A percentile compares a stretch with the other conserved stretches of the same genome.
These are phyloP conservation scores for Hydractinia symbiolongicarpus DNA, from an alignment of 30 jellyfish, hydroid and myxozoan genomes.

Conservation along the genomic window DNA sequence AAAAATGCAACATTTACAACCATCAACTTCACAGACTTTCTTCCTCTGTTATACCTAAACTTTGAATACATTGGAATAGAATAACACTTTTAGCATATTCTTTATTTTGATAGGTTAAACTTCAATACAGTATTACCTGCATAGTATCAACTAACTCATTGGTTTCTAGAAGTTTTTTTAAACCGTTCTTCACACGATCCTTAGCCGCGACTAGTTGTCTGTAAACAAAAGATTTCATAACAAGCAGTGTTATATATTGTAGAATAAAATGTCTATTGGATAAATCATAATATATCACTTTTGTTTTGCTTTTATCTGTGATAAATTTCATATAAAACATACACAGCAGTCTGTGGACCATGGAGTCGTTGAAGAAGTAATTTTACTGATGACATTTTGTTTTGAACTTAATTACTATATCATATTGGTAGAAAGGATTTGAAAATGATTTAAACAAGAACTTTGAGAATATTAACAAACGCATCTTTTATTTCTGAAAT, in stretches of 20 bases:
- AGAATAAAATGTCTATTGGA: background rate
- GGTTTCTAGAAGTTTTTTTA: conserved; percentile 66
- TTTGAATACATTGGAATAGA: too few relatives aligned
- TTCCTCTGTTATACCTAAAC: too few relatives aligned
- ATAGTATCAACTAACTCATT: conserved; percentile 71
- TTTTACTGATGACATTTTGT: too few relatives aligned
- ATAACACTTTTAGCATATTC: too few relatives aligned
- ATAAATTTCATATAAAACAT: too few relatives aligned
- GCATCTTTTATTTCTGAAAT: background rate
- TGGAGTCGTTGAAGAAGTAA: too few relatives aligned
- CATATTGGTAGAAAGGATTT: too few relatives aligned
- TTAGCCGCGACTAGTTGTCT: conserved; percentile 67
- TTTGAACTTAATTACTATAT: too few relatives aligned
- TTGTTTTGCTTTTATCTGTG: too few relatives aligned
- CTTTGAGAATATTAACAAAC: background rate
- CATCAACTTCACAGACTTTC: background rate
- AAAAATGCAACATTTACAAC: background rate
- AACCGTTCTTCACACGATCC: conserved; percentile 81
- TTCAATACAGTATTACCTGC: conserved; percentile 50
- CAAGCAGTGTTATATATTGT: background rate
- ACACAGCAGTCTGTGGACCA: too few relatives aligned
- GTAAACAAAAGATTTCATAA: background rate
- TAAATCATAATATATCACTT: background rate
- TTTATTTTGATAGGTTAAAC: background rate
- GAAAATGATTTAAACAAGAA: background rate